Base-by-base conservation (phyloP, 2,888 invertebrate species). In the Drosophila helvetica region DNA sequence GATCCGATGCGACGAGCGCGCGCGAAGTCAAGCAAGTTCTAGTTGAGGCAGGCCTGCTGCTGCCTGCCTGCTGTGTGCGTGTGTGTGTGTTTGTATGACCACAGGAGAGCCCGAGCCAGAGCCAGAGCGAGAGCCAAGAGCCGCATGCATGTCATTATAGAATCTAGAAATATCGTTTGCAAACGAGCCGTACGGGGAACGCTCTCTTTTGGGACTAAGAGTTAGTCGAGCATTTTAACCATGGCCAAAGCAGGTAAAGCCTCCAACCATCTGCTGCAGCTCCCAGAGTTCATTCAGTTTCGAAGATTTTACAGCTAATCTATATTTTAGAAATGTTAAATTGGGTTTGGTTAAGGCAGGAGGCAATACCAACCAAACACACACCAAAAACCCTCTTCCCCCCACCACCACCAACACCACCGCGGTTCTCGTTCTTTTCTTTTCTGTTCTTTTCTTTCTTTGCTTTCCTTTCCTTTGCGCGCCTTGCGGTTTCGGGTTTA, bases 1-100 rank as follows among this genome's bases (percentile, higher is more conserved):
- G 57, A 54, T 38, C 46, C 65, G 54, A 67, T 60, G 57, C 43
- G 46, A 38, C 59, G 22, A 55, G 46, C 75, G 4, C 75, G 4
- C 22, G 22, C 22, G 61, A 84, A 86, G 81, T 86, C 88, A 83
- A 88, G 88, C 88, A 88, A 83, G 88, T 83, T 83, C 83, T 83
- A 83, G 83, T 83, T 83, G 88, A 86, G 83, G 87, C 88, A 83
- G 83, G 46, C 25, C 25, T 25, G 25, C n/a, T n/a, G n/a, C n/a
- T n/a, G n/a, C n/a, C n/a, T n/a, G n/a, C n/a, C n/a, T n/a, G n/a
- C n/a, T n/a, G 25, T 25, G 7, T 25, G 25, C 2, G 0, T 22
- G 22, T 22, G 22, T 22, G 22, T 22, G 22, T 47, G 48, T 12
- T 10, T 9, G 48, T 15, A 9, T 33, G 58, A 22, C 33, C 50